Base-by-base conservation (phyloP, 64 coral and sea anemone species). In the Montipora efflorescens region DNA sequence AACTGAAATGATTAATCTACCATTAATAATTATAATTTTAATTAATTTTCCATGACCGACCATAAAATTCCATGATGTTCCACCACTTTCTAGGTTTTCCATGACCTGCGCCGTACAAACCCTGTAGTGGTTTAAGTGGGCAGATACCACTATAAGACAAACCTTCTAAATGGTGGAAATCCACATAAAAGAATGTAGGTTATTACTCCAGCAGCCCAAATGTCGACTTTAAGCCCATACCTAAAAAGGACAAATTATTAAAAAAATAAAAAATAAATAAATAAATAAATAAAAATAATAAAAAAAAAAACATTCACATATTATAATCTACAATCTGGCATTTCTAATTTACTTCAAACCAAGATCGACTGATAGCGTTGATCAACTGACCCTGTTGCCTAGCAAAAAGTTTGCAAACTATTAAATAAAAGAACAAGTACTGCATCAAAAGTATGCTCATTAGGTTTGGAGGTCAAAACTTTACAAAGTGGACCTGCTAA, bases 161-260 rank as follows among this genome's bases (percentile, higher is more conserved):
- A 99, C 97, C 97, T 99, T 94, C 97, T 99, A 80, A 99, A 99
- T 76, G 97, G 97, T 12, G 97, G 97, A 91, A 99, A 99, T 47
- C 97, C 97, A 76, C 97, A 99, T 23, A 99, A 86, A 25, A 99
- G 95, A 84, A 99, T 99, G 53, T 99, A 99, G 48, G 95, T 92
- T 91, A 99, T 96, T 18, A 99, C 97, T 67, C 97, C 97, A 58
- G 97, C 91, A 23, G 97, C 97, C 97, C 97, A 99, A 74, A 99
- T 91, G 69, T 99, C 97, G 67, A 96, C 97, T 47, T 99, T 99
- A 8, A 99, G 78, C 14, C 95, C 97, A 89, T 99, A 99, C 67
- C 97, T 99, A 67, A 1, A 92, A 94, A 43, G 52, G 51, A 74
- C 1, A 64, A 48, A 88, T 67, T 81, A 36, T 23, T 67, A 84